Percentiles rank a stretch among this genome's conserved stretches.
These are phyloP conservation scores for Monopis laevigella DNA, from an alignment of 2,888 invertebrate genomes.

Conservation along the genomic window DNA sequence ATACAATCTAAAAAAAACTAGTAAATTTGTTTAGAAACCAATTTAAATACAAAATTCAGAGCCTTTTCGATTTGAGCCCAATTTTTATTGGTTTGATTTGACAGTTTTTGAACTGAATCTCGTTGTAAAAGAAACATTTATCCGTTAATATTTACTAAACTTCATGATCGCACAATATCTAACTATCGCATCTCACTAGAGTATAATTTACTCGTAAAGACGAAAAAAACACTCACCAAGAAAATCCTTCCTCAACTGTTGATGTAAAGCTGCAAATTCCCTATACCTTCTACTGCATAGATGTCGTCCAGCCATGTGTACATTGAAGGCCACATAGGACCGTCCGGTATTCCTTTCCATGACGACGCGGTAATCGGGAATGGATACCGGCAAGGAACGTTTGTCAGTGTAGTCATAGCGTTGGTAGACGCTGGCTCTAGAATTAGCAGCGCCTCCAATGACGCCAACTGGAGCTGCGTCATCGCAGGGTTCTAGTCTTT, in stretches of 20 bases:
- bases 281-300: constrained; percentile 95
- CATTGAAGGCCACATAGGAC: constrained; percentile 94
- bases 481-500: constrained; percentile 84
- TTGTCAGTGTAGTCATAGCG: constrained; percentile 96
- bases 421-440: constrained; percentile 51
- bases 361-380: constrained; percentile 94
- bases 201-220: too few species aligned
- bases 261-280: constrained; percentile 92
- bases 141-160: too few species aligned
- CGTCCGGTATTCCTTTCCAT: constrained; percentile 86
- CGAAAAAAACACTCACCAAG: too few species aligned
- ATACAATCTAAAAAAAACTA: too few species aligned
- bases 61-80: too few species aligned
- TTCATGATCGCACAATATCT: too few species aligned
- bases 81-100: too few species aligned
- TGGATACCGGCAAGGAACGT: constrained; percentile 84
- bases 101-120: too few species aligned
- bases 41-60: too few species aligned
- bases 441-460: constrained; percentile 55
- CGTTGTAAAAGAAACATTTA: too few species aligned
- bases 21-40: too few species aligned
- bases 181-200: too few species aligned
- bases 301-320: constrained; percentile 99
- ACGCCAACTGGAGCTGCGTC: constrained; percentile 66
- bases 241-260: constrained; percentile 92